These are phyloP conservation scores for Limosa lapponica DNA, from an alignment of 2,797 vertebrate genomes.

Conservation along the genomic window DNA sequence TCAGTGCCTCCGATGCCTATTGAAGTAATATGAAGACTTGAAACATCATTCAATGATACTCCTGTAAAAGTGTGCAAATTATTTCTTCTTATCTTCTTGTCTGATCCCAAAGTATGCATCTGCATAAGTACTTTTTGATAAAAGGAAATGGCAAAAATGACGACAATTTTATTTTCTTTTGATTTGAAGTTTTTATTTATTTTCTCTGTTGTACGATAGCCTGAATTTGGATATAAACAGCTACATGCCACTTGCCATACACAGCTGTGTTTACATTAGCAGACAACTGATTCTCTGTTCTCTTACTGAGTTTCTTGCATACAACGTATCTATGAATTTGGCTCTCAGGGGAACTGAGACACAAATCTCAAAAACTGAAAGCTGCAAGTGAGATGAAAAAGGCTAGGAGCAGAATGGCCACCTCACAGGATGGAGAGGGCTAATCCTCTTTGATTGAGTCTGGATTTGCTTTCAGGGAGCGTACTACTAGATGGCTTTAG, in stretches of 20 bases:
- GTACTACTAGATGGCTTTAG: not conserved
- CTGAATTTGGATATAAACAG: not conserved
- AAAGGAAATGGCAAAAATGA: not conserved
- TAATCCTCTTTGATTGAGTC: conserved; percentile 25
- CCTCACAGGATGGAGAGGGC: not conserved
- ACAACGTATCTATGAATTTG: not conserved
- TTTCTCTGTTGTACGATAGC: not conserved
- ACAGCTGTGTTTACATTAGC: conserved; percentile 22
- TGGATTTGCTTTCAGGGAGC: not conserved
- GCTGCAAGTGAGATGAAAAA: not conserved
- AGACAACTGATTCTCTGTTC: not conserved
- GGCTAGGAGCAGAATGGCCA: not conserved
- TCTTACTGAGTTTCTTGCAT: not conserved
- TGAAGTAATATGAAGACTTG: not conserved
- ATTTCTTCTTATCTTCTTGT: not conserved
- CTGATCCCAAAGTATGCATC: not conserved
- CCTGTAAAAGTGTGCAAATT: not conserved
- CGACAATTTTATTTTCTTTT: not conserved
- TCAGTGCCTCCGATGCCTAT: not conserved
- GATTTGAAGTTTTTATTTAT: not conserved
- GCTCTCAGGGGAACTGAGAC: not conserved
- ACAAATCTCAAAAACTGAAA: not conserved
- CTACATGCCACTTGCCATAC: not conserved
- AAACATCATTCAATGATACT: not conserved
- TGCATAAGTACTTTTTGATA: not conserved